Percentiles rank a stretch among this genome's conserved stretches.
These are phyloP conservation scores for Microctonus hyperodae DNA, from an alignment of 2,888 invertebrate genomes.

Conservation along the genomic window DNA sequence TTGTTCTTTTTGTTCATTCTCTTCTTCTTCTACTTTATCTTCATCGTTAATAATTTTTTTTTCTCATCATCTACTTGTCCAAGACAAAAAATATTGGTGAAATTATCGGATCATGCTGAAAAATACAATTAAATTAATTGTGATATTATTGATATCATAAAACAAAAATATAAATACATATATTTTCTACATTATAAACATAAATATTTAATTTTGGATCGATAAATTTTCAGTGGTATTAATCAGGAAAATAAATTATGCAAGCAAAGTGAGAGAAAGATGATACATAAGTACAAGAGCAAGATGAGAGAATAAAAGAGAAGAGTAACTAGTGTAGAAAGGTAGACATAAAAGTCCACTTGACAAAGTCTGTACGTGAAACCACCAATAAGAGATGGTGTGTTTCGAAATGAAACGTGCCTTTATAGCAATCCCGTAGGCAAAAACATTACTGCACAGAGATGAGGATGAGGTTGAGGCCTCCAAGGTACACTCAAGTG, in stretches of 20 bases:
- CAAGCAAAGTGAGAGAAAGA: not conserved
- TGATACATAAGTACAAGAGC: not conserved
- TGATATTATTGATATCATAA: not conserved
- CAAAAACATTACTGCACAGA: slow-evolving; percentile 4
- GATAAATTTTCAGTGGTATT: not conserved
- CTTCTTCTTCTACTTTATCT: not conserved
- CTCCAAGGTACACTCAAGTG: slow-evolving; percentile 13
- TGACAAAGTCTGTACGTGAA: not conserved
- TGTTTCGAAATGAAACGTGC: slow-evolving; percentile 18
- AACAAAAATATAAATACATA: not conserved
- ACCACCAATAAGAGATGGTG: not conserved
- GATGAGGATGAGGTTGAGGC: not conserved
- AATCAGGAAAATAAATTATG: not conserved
- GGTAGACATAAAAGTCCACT: not conserved
- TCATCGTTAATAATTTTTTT: not conserved
- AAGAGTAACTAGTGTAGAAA: not conserved
- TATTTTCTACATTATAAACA: not conserved
- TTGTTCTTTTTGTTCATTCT: not conserved
- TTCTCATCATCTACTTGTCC: not conserved
- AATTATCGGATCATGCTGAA: not conserved
- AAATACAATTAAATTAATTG: not conserved
- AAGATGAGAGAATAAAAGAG: not conserved
- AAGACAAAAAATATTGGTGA: not conserved
- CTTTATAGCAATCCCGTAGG: slow-evolving; percentile 17
- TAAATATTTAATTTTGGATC: not conserved